Evolutionary conservation across 2,113 vertebrate species (phyloP), one percentile per base, ranked within the genome.

Genomic region (Microtus oregoni): DNA sequence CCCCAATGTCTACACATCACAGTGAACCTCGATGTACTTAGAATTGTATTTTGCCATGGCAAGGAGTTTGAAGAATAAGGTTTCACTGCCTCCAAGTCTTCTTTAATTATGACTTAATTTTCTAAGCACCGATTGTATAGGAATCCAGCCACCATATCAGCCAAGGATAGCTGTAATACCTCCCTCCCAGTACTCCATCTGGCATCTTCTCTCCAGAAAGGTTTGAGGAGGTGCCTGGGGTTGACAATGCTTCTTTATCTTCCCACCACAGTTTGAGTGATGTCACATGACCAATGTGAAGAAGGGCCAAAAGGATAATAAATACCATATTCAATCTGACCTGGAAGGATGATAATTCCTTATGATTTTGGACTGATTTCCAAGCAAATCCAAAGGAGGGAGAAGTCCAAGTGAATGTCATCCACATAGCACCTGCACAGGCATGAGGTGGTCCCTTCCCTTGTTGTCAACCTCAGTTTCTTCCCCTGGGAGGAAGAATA

Each of bases 71-170:
- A 92, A 97, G 96, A 95, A 96, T 97, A 92, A n/a, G 85, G 96
- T 98, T 97, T 98, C 97, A 96, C 92, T 89, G 96, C 58, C 86
- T 91, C 95, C 0, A 3, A 47, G 38, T 95, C 95, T 92, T 79
- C 97, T 96, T 96, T 89, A 97, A 92, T 94, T 89, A 76, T 85
- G 79, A 96, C 38, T 89, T 67, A 85, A 94, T 97, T 97, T 98
- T 98, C 98, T 96, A 96, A 97, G 97, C 98, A 97, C 5, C 19
- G 28, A 94, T 61, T 10, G 14, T 52, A 32, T 81, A 58, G 20
- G 97, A 96, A 98, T 94, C 73, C 61, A 92, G 5, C 79, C 82
- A 89, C 76, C 76, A 77, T 73, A 61, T 97, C 97, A 96, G 92
- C 96, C 95, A 68, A 97, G 94, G 94, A 47, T 72, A 93, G 90